A percentile compares a stretch with the other conserved stretches of the same genome.
Conservation (phyloP, 2,113 vertebrate genomes). For the Clarias macrocephalus region DNA sequence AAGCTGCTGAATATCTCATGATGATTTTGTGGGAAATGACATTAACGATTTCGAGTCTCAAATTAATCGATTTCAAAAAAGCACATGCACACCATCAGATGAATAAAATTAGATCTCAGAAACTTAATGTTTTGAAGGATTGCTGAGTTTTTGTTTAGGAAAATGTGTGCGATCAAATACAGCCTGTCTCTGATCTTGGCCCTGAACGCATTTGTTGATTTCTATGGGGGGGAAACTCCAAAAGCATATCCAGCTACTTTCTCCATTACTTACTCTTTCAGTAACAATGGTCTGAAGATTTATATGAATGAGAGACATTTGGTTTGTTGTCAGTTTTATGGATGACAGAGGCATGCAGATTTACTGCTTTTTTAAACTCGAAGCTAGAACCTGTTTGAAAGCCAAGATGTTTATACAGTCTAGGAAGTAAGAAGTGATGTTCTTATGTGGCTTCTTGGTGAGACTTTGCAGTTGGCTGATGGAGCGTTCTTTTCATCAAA, state of each 20-base stretch:
- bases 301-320: neutral
- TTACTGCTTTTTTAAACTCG: neutral
- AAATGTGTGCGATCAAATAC: conserved; percentile 11
- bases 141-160: conserved; percentile 14
- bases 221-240: neutral
- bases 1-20: conserved; percentile 20
- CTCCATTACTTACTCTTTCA: neutral
- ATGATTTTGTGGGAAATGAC: conserved; percentile 1
- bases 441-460: neutral
- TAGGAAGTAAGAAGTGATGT: neutral
- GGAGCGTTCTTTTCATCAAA: neutral
- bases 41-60: neutral
- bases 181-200: neutral
- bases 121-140: neutral
- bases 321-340: neutral
- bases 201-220: conserved; percentile 26
- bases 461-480: neutral
- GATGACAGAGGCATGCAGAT: neutral
- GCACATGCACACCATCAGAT: neutral
- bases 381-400: neutral
- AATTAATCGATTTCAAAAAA: neutral
- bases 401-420: neutral
- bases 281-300: neutral
- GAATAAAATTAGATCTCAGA: conserved; percentile 10
- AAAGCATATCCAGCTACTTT: conserved; percentile 26